phyloP scores from a whole-genome alignment of 2,113 vertebrate species.

The Equus quagga region DNA sequence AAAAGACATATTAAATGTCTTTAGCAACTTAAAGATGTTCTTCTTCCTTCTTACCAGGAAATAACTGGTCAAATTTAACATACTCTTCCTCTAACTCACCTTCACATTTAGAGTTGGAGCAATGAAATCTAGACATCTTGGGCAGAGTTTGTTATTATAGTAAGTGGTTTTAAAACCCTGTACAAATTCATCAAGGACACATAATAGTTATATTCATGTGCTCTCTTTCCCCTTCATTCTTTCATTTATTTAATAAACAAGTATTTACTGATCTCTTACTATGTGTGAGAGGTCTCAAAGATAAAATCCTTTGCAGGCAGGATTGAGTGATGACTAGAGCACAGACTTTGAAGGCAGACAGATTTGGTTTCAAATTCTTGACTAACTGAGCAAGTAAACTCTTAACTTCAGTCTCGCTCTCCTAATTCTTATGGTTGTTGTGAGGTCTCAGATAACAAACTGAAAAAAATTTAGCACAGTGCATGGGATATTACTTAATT shows the following conservation, averaged over 20 bases:
- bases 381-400: not conserved
- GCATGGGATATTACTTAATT: not conserved
- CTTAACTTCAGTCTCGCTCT: not conserved
- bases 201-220: not conserved
- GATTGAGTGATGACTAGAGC: not conserved
- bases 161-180: not conserved
- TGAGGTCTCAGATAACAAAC: not conserved
- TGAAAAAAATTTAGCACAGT: not conserved
- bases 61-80: not conserved
- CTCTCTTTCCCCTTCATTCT: not conserved
- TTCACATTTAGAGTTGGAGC: not conserved
- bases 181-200: not conserved
- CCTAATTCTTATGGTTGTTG: not conserved
- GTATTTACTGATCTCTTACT: not conserved
- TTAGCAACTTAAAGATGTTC: not conserved
- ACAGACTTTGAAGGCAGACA: not conserved
- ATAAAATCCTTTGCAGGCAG: not conserved
- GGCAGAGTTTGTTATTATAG: not conserved
- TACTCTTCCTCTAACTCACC: not conserved
- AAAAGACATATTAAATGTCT: not conserved
- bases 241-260: slow-evolving; percentile 25
- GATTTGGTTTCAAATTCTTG: not conserved
- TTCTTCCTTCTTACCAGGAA: not conserved
- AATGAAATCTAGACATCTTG: not conserved
- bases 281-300: not conserved